Evolutionary conservation across 2,888 invertebrate species (phyloP).

Genomic region (Xylota segnis): DNA sequence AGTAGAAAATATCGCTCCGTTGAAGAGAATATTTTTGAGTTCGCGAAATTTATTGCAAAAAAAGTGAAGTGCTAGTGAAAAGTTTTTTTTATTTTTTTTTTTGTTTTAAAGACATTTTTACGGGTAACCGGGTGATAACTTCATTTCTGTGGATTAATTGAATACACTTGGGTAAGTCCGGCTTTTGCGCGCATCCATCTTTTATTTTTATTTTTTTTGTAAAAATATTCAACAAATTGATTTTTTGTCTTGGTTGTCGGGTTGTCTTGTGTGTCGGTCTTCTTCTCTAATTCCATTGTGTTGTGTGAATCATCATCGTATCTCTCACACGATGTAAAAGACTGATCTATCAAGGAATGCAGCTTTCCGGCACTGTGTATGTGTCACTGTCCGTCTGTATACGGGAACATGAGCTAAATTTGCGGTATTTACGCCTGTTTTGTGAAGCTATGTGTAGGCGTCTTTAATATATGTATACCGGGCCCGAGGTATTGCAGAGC

Average conservation of each 20-base stretch:
- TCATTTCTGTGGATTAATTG: conserved; percentile 59
- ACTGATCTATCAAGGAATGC: conserved; percentile 31
- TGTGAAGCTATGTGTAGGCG: conserved; percentile 53
- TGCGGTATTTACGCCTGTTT: conserved; percentile 69
- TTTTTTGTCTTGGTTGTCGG: conserved; percentile 29
- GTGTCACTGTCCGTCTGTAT: conserved; percentile 11
- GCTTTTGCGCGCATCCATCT: conserved; percentile 50
- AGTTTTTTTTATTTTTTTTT: too few relatives aligned
- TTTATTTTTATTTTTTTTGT: conserved; percentile 30
- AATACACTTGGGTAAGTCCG: conserved; percentile 56
- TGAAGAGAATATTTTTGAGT: conserved; percentile 69
- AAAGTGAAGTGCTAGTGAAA: conserved; percentile 47
- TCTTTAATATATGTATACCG: conserved; percentile 25
- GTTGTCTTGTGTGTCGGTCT: too few relatives aligned
- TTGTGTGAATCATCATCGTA: conserved; percentile 31
- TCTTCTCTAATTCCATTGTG: neutral
- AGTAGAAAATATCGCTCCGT: conserved; percentile 41
- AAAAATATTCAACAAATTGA: conserved; percentile 39
- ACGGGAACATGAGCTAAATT: conserved; percentile 43
- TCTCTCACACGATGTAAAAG: neutral
- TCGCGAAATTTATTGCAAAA: conserved; percentile 56
- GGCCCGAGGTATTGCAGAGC: conserved; percentile 33
- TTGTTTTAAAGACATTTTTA: conserved; percentile 28
- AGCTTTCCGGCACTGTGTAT: conserved; percentile 49
- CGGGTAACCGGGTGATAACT: conserved; percentile 22